A percentile compares a stretch with the other conserved stretches of the same genome.
Evolutionary conservation across 2,888 invertebrate species (phyloP).

Genomic region (Troides aeacus): DNA sequence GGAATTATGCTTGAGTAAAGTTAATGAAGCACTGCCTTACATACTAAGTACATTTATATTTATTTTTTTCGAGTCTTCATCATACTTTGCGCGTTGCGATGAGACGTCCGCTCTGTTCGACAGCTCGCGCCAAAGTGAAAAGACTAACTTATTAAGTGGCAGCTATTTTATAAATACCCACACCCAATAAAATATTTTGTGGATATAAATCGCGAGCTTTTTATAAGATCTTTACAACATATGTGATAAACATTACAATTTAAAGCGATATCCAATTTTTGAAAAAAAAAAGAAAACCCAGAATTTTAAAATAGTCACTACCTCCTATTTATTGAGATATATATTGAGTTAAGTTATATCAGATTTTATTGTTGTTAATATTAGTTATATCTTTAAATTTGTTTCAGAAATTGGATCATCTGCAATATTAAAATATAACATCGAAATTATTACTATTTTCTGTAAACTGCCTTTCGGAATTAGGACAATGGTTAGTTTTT

Average conservation of each 20-base stretch:
- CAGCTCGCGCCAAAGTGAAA: constrained; percentile 52
- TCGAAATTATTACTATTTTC: constrained; percentile 43
- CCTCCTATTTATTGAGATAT: constrained; percentile 25
- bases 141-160: constrained; percentile 42
- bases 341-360: constrained; percentile 27
- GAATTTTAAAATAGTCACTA: constrained; percentile 36
- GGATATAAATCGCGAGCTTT: constrained; percentile 68
- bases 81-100: constrained; percentile 41
- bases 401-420: constrained; percentile 62
- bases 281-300: constrained; percentile 35
- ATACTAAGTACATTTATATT: constrained; percentile 61
- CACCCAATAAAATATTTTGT: constrained; percentile 44
- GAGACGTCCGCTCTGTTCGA: constrained; percentile 54
- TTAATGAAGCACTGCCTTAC: constrained; percentile 75
- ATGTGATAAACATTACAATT: constrained; percentile 46
- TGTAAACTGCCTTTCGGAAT: constrained; percentile 27
- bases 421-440: constrained; percentile 44
- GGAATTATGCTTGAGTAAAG: constrained; percentile 60
- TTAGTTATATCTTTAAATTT: constrained; percentile 46
- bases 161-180: constrained; percentile 43
- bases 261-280: constrained; percentile 49
- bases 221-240: constrained; percentile 62
- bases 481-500: constrained; percentile 38
- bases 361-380: constrained; percentile 52
- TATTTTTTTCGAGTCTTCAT: constrained; percentile 49